A percentile compares a stretch with the other conserved stretches of the same genome.
phyloP scores from a whole-genome alignment of 2,113 vertebrate genomes.

The Perognathus longimembris region DNA sequence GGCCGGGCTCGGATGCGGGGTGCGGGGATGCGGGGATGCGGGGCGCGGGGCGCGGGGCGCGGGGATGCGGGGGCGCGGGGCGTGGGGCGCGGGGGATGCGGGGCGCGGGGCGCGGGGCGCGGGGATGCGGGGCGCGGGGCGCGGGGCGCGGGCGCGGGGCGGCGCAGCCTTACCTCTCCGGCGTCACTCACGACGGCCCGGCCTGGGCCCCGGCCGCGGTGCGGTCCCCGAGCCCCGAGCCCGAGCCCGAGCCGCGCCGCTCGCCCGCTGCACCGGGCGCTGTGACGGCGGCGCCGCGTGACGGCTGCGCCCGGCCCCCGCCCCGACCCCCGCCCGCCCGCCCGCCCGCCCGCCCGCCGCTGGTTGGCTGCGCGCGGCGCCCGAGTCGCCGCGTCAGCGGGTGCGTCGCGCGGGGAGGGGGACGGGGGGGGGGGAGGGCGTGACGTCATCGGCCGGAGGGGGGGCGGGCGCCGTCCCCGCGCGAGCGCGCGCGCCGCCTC shows the following conservation, averaged over 20 bases:
- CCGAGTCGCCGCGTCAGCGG: constrained; percentile 65
- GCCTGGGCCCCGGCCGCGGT: constrained; percentile 56
- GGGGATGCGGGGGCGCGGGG: no score
- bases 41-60: no score
- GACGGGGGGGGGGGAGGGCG: constrained; percentile 48
- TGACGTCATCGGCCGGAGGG: constrained; percentile 66
- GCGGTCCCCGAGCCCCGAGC: constrained; percentile 25
- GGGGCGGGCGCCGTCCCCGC: neutral
- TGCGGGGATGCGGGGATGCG: no score
- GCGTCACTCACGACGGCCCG: constrained; percentile 36
- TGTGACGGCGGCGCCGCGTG: constrained; percentile 55
- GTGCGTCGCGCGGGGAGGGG: constrained; percentile 54
- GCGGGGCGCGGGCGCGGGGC: neutral
- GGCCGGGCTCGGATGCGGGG: no score
- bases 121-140: no score
- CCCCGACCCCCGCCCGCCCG: constrained; percentile 70
- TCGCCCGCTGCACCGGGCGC: neutral
- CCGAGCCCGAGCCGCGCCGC: constrained; percentile 35
- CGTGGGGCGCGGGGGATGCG: no score
- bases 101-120: no score
- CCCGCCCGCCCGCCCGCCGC: constrained; percentile 46
- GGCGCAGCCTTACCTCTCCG: constrained; percentile 39
- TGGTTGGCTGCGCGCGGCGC: constrained; percentile 75
- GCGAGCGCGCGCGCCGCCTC: no score
- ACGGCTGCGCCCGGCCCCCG: constrained; percentile 30